Conservation (phyloP, 2,888 invertebrate species). For the Rhorus exstirpatorius region DNA sequence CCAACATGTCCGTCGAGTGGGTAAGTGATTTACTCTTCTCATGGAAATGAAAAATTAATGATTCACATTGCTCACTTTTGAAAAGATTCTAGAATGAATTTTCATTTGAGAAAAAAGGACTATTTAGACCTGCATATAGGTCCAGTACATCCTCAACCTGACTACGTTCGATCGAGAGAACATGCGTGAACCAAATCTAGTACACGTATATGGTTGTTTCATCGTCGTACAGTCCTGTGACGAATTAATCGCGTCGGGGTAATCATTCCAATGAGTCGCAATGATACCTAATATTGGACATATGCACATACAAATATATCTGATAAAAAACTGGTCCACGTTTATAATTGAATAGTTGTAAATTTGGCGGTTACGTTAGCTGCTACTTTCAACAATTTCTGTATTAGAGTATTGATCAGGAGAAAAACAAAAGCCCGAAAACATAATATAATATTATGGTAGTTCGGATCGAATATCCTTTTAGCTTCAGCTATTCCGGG, state of each 20-base stretch:
- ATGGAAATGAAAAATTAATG: too few relatives aligned
- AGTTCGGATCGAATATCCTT: conserved; percentile 77
- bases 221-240: conserved; percentile 10
- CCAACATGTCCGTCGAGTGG: too few relatives aligned
- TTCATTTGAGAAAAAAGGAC: too few relatives aligned
- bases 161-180: conserved; percentile 60
- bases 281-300: conserved; percentile 4
- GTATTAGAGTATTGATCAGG: conserved; percentile 12
- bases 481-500: conserved; percentile 78
- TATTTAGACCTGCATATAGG: too few relatives aligned
- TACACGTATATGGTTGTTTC: conserved; percentile 9
- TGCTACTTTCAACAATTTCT: conserved; percentile 66
- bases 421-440: conserved; percentile 36
- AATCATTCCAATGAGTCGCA: conserved; percentile 23
- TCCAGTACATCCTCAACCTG: background rate
- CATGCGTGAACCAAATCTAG: conserved; percentile 36
- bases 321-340: conserved; percentile 4
- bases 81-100: too few relatives aligned
- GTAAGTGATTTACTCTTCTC: too few relatives aligned
- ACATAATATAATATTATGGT: too few relatives aligned
- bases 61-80: too few relatives aligned
- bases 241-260: conserved; percentile 3
- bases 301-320: conserved; percentile 2
- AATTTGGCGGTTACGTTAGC: conserved; percentile 68
- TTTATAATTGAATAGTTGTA: conserved; percentile 34